phyloP scores from a whole-genome alignment of 2,113 vertebrate genomes.

The Turdus rufiventris region DNA sequence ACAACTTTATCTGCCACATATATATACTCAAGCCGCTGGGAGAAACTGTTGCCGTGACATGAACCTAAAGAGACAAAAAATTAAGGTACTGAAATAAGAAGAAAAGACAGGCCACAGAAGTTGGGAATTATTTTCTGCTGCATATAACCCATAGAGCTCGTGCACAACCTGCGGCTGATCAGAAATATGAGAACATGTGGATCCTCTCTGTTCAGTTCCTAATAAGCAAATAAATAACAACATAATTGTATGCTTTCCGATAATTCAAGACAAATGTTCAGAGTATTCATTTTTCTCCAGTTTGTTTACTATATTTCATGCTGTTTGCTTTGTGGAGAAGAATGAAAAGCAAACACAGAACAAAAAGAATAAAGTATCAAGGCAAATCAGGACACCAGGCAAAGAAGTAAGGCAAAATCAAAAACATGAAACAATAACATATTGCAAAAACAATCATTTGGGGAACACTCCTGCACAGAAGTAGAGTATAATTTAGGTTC shows the following conservation, averaged over 20 bases:
- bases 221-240: neutral
- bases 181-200: neutral
- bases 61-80: neutral
- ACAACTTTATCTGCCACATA: neutral
- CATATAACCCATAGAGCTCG: neutral
- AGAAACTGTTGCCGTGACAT: neutral
- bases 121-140: neutral
- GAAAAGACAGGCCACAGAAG: neutral
- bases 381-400: neutral
- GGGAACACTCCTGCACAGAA: neutral
- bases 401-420: neutral
- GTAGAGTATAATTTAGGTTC: neutral
- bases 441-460: neutral
- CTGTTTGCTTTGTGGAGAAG: neutral
- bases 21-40: neutral
- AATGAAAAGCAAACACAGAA: neutral
- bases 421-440: neutral
- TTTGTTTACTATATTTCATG: neutral
- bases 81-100: neutral
- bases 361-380: neutral
- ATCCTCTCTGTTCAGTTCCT: neutral
- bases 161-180: neutral
- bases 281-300: neutral
- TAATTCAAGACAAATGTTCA: conserved; percentile 10
- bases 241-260: neutral